Base-by-base conservation (phyloP, 2,888 invertebrate genomes). In the Aphidoletes aphidimyza region DNA sequence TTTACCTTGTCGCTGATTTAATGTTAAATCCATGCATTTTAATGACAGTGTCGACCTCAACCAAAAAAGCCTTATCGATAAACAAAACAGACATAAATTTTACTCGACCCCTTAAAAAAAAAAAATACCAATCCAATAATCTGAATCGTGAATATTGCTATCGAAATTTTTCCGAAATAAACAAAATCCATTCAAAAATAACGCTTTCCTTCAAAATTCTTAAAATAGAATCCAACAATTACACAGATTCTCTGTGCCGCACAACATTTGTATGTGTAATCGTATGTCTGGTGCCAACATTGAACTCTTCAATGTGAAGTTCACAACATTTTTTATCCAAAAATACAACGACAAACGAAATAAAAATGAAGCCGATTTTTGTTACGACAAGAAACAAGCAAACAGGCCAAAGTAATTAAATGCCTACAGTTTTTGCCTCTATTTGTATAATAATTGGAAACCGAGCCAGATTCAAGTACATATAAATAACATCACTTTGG, bases 251-350 rank as follows among this genome's bases (percentile, higher is more conserved):
- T 47, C 47, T 47, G 11, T 11, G 19, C 2, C 17, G 17, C 47
- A 47, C 11, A 11, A 6, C n/a, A n/a, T n/a, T n/a, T n/a, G n/a
- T n/a, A n/a, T n/a, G n/a, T n/a, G n/a, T n/a, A n/a, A n/a, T n/a
- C n/a, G n/a, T n/a, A n/a, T n/a, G n/a, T n/a, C n/a, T n/a, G n/a
- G n/a, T 11, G 8, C 54, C 69, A 69, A 69, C 69, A 69, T 69
- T 69, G 69, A 69, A 69, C 69, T 69, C 30, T 34, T 14, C 30
- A 69, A 69, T 69, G 69, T 69, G 69, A 69, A 69, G 69, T 69
- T 69, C 69, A 69, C 19, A 26, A 22, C 2, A 54, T 3, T 30
- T 69, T 30, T 30, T 69, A 69, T 69, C 69, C 69, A 69, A 69
- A 69, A 69, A 69, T 69, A 69, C 14, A n/a, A n/a, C n/a, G n/a